These are phyloP conservation scores for Rhinogobio ventralis DNA, from an alignment of 2,797 vertebrate species.

Conservation along the genomic window DNA sequence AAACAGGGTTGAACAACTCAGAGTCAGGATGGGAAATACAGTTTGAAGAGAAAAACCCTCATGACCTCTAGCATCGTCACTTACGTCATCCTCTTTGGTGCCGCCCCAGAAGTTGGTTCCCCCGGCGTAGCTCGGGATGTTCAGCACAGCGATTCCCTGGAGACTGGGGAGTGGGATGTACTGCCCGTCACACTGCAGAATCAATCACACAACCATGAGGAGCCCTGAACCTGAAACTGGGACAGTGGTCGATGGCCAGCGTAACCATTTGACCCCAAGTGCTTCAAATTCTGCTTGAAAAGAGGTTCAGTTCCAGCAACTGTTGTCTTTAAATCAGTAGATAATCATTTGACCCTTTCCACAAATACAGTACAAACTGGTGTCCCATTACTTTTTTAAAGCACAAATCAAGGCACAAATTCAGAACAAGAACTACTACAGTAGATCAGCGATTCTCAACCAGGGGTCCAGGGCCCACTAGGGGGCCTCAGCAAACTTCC, in stretches of 20 bases:
- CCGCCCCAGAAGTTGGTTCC: slow-evolving; percentile 99
- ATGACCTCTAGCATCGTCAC: slow-evolving; percentile 65
- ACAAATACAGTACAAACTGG: background rate
- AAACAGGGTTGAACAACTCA: background rate
- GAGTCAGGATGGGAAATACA: background rate
- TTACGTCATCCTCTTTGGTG: slow-evolving; percentile 97
- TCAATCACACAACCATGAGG: slow-evolving; percentile 45
- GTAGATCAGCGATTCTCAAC: background rate
- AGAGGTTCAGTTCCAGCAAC: background rate
- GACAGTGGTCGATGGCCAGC: background rate
- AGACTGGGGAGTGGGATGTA: slow-evolving; percentile 98
- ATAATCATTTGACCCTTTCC: background rate
- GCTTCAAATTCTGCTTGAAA: background rate
- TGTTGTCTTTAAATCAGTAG: background rate
- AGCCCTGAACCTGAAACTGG: background rate
- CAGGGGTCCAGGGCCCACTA: background rate
- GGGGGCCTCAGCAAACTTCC: background rate
- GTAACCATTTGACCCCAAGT: background rate
- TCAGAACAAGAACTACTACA: background rate
- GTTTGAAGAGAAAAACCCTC: background rate
- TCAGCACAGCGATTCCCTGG: slow-evolving; percentile 95
- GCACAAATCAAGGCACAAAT: background rate
- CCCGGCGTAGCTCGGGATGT: slow-evolving; percentile 97
- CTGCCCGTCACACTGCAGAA: slow-evolving; percentile 92
- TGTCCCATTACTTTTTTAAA: background rate